Evolutionary conservation across 2,797 vertebrate genomes (phyloP), one percentile per base, ranked within the genome.

Genomic region (Lacerta agilis): DNA sequence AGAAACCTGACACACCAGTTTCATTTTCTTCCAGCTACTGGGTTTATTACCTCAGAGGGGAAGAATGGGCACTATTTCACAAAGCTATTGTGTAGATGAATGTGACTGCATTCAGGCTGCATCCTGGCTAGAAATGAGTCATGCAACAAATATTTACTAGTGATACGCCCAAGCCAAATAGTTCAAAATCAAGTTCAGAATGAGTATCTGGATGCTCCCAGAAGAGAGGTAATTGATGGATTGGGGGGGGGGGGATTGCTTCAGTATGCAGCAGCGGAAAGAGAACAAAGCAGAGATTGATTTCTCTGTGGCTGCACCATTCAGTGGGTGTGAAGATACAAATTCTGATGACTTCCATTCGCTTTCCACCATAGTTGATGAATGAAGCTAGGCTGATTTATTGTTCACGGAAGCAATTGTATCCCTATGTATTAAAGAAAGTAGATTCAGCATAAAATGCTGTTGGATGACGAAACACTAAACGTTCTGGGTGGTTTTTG

Each of bases 61-160:
- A 93, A 86, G 79, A 25, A 83, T 76, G 85, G 91, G 82, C 80
- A 90, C 49, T 92, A 72, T 91, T 86, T 91, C 76, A 83, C 33
- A 58, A 82, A 88, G 86, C 71, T 43, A 55, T 87, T 87, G 72
- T 87, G 72, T 85, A n/a, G 36, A 89, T 93, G 84, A 72, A 67
- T 73, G 81, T 75, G 36, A 88, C 79, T 92, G 67, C 88, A 94
- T 87, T 90, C 88, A 61, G 87, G 29, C 76, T 78, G 80, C 85
- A 85, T 77, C 73, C 82, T 88, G 76, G 80, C 67, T 91, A 69
- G 8, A 83, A 90, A 86, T 90, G 88, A 94, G 84, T 91, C 92
- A 94, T n/a, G 5, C 20, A 36, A 20, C 29, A 25, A 85, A 81
- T 87, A 87, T 85, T 87, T 87, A 81, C 61, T 79, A 78, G 84